Base-by-base conservation (phyloP, 2,797 vertebrate genomes). In the Sciurus vulgaris region DNA sequence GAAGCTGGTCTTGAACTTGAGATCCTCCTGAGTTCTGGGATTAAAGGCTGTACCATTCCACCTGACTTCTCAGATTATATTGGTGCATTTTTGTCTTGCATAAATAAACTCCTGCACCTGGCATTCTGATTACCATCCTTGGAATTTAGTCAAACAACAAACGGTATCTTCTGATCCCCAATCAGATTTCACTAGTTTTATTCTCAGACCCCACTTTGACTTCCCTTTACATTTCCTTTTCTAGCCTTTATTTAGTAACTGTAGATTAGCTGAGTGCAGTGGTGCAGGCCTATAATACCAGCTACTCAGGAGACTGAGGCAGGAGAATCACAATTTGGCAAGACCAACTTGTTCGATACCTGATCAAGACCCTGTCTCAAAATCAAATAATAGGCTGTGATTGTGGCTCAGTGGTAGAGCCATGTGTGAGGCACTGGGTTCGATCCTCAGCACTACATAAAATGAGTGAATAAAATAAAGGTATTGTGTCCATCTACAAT, bases 121-220 rank as follows among this genome's bases (percentile, higher is more conserved):
- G 33, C 33, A 82, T 35, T 84, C 51, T 67, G 51, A 33, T 79
- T 88, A 89, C 26, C 30, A 22, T 82, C 11, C 69, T 76, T 70
- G 20, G 61, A 92, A 63, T 49, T 89, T 51, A 24, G 61, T 73
- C 92, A 89, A 86, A 13, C 47, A 96, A 41, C 41, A 10, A 79
- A 79, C 5, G 35, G 26, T 70, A 17, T 95, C 86, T 95, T 33
- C 88, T 86, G 56, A 94, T 78, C 35, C 65, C 13, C 24, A 91
- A 83, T 87, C 44, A 94, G 12, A 89, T 61, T 78, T 41, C 44
- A 49, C 51, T 72, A 65, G 3, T 59, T 24, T 94, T 79, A 77
- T 26, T 93, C 44, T 93, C 51, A 73, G 30, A 74, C 35, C 65
- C 35, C 88, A 76, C 35, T 87, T 73, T 91, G 30, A 87, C 74